Percentiles rank a stretch among this genome's conserved stretches.
Conservation (phyloP, 1,140 invertebrate genomes). For the Lineus longissimus region DNA sequence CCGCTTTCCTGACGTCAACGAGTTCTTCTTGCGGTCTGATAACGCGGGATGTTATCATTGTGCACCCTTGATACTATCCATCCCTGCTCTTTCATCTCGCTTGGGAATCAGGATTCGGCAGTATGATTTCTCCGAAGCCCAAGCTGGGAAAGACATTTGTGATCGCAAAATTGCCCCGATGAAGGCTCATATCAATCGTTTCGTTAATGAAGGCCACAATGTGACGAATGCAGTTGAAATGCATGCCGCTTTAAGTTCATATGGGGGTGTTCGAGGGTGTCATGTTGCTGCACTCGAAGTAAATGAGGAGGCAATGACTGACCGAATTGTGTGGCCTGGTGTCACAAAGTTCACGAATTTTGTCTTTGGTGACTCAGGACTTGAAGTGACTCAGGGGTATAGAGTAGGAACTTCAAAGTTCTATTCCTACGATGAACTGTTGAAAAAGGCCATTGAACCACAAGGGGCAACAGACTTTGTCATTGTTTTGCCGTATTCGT, state of each 20-base stretch:
- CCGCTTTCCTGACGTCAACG: background rate
- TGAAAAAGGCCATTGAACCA: no score
- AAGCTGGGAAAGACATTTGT: slow-evolving; percentile 2
- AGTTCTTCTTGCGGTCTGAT: background rate
- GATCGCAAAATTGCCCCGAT: slow-evolving; percentile 1
- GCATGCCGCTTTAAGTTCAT: background rate
- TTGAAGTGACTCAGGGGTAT: no score
- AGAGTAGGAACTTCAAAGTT: no score
- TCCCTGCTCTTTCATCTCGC: background rate
- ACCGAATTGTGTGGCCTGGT: no score
- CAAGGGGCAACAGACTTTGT: no score
- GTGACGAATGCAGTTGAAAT: background rate
- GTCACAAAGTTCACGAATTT: no score
- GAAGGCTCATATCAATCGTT: background rate
- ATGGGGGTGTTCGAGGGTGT: background rate
- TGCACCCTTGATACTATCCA: background rate
- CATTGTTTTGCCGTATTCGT: no score
- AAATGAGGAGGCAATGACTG: no score
- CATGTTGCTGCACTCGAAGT: no score
- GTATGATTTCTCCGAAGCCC: slow-evolving; percentile 1
- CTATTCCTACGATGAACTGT: no score
- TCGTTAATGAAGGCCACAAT: background rate
- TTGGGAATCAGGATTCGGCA: background rate
- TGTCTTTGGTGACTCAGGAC: no score
- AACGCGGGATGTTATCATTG: background rate